Conservation (phyloP, 2,888 invertebrate genomes). For the Synanthedon vespiformis region DNA sequence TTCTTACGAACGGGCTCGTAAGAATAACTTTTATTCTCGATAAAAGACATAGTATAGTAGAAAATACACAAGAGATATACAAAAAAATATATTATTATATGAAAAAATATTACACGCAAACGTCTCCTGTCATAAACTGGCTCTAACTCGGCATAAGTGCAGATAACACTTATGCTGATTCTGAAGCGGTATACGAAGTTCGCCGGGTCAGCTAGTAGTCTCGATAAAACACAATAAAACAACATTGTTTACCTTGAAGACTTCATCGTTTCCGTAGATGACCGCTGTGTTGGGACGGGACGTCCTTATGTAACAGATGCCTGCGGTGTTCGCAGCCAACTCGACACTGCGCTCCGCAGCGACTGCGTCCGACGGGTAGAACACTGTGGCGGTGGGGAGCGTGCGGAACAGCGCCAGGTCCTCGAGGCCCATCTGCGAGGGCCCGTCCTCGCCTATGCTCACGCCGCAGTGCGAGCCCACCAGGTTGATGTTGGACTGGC, state of each 20-base stretch:
- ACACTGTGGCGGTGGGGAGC: constrained; percentile 84
- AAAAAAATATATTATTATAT: too few species aligned
- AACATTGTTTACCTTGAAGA: constrained; percentile 72
- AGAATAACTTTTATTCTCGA: too few species aligned
- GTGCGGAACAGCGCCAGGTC: constrained; percentile 96
- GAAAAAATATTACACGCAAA: too few species aligned
- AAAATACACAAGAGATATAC: too few species aligned
- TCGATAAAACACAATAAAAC: too few species aligned
- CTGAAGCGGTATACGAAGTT: too few species aligned
- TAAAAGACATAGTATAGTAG: too few species aligned
- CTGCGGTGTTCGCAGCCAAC: constrained; percentile 93
- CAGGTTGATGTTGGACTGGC: constrained; percentile 97
- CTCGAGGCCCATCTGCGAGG: constrained; percentile 99
- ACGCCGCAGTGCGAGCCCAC: constrained; percentile 98
- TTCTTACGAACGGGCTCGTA: too few species aligned
- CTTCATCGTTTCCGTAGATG: constrained; percentile 86
- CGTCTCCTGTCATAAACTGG: too few species aligned
- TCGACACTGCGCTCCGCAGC: constrained; percentile 95
- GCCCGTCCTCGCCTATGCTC: constrained; percentile 98
- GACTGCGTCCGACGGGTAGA: constrained; percentile 92
- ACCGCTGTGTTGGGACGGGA: constrained; percentile 91
- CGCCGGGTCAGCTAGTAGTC: too few species aligned
- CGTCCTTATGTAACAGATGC: constrained; percentile 96
- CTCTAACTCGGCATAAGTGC: too few species aligned
- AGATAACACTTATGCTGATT: too few species aligned